phyloP scores from a whole-genome alignment of 2,113 vertebrate genomes.

The Piliocolobus tephrosceles region DNA sequence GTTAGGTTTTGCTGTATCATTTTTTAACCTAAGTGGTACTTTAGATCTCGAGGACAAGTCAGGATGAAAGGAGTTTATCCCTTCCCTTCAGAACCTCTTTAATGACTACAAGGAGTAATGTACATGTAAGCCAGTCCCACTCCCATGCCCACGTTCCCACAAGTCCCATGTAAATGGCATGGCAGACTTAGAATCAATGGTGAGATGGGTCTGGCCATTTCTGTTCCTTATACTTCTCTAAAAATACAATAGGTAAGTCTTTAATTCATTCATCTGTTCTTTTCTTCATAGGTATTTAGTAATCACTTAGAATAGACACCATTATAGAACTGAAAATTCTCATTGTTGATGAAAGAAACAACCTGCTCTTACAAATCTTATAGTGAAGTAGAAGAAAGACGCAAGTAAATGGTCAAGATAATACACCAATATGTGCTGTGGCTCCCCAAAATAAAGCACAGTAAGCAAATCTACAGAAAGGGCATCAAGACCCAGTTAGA shows the following conservation, averaged over 20 bases:
- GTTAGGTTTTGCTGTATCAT: background rate
- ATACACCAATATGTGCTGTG: background rate
- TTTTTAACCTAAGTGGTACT: background rate
- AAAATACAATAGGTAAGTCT: background rate
- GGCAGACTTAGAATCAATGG: background rate
- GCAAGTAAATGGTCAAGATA: background rate
- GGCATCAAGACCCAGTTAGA: background rate
- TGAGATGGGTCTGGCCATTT: background rate
- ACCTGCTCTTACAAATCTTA: background rate
- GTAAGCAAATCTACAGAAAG: background rate
- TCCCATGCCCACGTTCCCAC: fast-evolving
- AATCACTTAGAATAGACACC: background rate
- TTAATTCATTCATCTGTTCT: background rate
- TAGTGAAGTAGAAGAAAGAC: background rate
- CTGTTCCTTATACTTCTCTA: background rate
- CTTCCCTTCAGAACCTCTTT: background rate
- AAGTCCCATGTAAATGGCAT: background rate
- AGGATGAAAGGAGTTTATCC: background rate
- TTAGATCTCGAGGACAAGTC: background rate
- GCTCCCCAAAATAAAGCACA: background rate
- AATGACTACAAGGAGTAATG: background rate
- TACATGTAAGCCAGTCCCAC: background rate
- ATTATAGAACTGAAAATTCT: background rate
- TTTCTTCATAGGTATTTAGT: background rate
- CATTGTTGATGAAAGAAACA: background rate